Percentiles rank a stretch among this genome's conserved stretches.
These are phyloP conservation scores for Phenganax marumi DNA, from an alignment of 92 coral and sea anemone genomes.

Conservation along the genomic window DNA sequence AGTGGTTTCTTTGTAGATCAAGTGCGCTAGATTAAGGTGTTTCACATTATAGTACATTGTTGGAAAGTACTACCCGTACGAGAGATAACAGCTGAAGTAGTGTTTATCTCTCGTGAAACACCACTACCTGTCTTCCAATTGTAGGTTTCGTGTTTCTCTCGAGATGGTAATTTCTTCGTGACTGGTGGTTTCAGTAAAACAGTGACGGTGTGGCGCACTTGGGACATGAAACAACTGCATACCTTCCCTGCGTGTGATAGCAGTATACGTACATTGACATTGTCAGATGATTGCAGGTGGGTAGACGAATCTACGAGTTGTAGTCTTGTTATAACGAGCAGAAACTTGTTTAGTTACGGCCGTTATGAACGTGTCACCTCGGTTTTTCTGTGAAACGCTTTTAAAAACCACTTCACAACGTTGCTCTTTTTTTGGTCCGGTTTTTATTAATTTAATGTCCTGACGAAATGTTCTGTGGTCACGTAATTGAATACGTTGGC, in stretches of 20 bases:
- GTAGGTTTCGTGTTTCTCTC: conserved; percentile 76
- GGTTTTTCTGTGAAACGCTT: background rate
- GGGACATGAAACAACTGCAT: conserved; percentile 78
- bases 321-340: background rate
- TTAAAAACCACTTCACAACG: too few species aligned
- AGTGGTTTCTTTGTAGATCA: too few species aligned
- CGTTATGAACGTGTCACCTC: background rate
- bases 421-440: too few species aligned
- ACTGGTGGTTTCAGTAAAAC: conserved; percentile 96
- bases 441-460: too few species aligned
- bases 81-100: too few species aligned
- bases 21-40: too few species aligned
- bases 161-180: conserved; percentile 81
- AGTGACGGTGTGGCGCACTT: conserved; percentile 87
- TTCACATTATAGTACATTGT: too few species aligned
- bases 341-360: background rate
- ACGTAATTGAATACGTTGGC: too few species aligned
- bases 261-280: conserved; percentile 80
- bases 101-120: too few species aligned
- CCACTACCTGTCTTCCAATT: background rate
- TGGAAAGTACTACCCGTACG: too few species aligned
- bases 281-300: conserved; percentile 91
- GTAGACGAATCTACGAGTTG: background rate
- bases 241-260: conserved; percentile 91
- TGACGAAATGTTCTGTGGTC: too few species aligned